Conservation (phyloP, 2,797 vertebrate species). For the Petrocephalus schoutedeni region DNA sequence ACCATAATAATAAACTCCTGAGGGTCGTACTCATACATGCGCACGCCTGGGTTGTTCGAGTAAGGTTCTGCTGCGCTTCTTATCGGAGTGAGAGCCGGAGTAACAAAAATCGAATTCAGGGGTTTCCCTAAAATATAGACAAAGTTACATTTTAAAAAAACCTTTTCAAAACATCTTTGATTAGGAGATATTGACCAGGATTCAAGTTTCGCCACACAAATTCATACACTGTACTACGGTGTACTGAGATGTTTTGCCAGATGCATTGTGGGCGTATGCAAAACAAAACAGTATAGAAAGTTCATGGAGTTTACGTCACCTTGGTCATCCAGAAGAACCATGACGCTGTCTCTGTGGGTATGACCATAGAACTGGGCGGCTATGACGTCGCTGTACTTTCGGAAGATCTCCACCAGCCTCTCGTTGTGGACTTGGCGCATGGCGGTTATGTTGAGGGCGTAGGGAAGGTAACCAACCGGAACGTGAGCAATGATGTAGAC, state of each 20-base stretch:
- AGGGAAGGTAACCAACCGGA: conserved; percentile 83
- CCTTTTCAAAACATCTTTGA: neutral
- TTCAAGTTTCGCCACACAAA: neutral
- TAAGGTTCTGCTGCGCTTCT: conserved; percentile 57
- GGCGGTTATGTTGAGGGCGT: conserved; percentile 58
- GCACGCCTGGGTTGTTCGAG: conserved; percentile 85
- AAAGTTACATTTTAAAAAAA: neutral
- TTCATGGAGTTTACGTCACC: conserved; percentile 59
- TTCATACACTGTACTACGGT: neutral
- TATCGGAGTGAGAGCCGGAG: conserved; percentile 88
- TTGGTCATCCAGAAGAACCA: conserved; percentile 78
- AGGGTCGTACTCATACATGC: conserved; percentile 73
- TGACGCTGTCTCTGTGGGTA: conserved; percentile 86
- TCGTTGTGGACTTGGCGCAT: conserved; percentile 73
- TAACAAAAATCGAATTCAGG: conserved; percentile 81
- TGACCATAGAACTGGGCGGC: conserved; percentile 90
- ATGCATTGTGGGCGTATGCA: neutral
- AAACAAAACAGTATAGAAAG: neutral
- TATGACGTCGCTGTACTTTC: conserved; percentile 73
- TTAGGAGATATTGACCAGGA: neutral
- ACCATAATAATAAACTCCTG: conserved; percentile 70
- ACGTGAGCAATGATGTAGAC: conserved; percentile 89
- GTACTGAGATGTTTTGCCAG: neutral
- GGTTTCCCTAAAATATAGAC: conserved; percentile 62
- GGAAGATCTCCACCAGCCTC: conserved; percentile 75